Percentiles rank a stretch among this genome's conserved stretches.
Evolutionary conservation across 92 coral and sea anemone genomes (phyloP).

Genomic region (Palythoa caribaeorum): DNA sequence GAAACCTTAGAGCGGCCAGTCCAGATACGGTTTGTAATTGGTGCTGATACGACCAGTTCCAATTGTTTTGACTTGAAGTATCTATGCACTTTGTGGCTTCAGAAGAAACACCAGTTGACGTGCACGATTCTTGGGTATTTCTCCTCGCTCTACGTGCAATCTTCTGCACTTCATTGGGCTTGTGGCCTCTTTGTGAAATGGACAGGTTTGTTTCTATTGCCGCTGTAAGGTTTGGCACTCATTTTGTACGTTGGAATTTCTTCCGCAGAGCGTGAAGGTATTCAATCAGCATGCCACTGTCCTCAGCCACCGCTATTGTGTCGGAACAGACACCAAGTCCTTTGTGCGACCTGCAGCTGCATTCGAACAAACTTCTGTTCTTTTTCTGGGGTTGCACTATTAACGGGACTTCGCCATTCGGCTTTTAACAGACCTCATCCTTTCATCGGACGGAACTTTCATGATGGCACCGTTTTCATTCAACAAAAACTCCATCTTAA

Average conservation of each 20-base stretch:
- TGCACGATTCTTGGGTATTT: conserved; percentile 19
- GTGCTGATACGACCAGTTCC: conserved; percentile 28
- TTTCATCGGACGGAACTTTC: conserved; percentile 53
- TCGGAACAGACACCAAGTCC: conserved; percentile 60
- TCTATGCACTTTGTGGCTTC: neutral
- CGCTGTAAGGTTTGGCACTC: conserved; percentile 31
- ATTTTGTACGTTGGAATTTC: conserved; percentile 12
- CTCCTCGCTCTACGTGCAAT: conserved; percentile 31
- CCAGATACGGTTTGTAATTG: conserved; percentile 21
- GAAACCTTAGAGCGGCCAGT: neutral
- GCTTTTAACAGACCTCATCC: conserved; percentile 55
- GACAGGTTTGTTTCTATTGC: conserved; percentile 38
- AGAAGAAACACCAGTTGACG: conserved; percentile 17
- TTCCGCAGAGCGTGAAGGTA: conserved; percentile 47
- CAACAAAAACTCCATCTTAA: conserved; percentile 27
- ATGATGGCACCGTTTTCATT: conserved; percentile 55
- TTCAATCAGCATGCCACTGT: conserved; percentile 45
- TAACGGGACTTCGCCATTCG: conserved; percentile 36
- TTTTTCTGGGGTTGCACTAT: conserved; percentile 33
- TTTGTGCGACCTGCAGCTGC: conserved; percentile 40
- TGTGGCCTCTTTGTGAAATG: conserved; percentile 48
- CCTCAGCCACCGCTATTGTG: conserved; percentile 60
- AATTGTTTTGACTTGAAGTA: conserved; percentile 15
- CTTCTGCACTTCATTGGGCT: conserved; percentile 56
- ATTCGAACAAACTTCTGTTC: conserved; percentile 57